Evolutionary conservation across 2,888 invertebrate species (phyloP).

Genomic region (Dynastes hyllus): DNA sequence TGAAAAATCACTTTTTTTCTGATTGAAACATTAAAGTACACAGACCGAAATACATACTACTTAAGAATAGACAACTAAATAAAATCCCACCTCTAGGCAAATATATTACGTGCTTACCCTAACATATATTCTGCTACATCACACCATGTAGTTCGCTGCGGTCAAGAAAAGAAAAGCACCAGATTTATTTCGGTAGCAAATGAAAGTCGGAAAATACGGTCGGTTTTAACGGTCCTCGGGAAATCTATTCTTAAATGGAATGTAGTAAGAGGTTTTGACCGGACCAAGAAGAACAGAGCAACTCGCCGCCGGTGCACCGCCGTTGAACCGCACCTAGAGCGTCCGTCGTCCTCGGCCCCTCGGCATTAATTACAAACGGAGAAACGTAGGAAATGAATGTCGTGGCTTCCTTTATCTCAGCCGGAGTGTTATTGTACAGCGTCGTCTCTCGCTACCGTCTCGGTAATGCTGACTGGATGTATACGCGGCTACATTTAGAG

Average conservation of each 20-base stretch:
- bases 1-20: no score
- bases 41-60: no score
- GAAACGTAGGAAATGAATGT: conserved; percentile 69
- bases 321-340: conserved; percentile 60
- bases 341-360: conserved; percentile 61
- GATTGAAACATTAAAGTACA: no score
- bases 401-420: conserved; percentile 68
- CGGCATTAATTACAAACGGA: conserved; percentile 67
- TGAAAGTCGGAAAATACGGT: conserved; percentile 44
- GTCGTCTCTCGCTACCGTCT: conserved; percentile 51
- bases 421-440: conserved; percentile 56
- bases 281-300: conserved; percentile 46
- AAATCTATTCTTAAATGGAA: conserved; percentile 52
- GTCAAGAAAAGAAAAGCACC: conserved; percentile 31
- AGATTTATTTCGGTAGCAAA: conserved; percentile 45
- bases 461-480: conserved; percentile 57
- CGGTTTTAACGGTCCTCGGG: conserved; percentile 41
- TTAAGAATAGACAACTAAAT: no score
- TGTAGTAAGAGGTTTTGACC: conserved; percentile 50
- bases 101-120: background rate
- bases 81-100: background rate
- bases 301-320: conserved; percentile 17
- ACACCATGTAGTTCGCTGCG: conserved; percentile 17
- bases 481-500: conserved; percentile 63
- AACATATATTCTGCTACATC: conserved; percentile 14